A percentile compares a stretch with the other conserved stretches of the same genome.
These are phyloP conservation scores for Chloroceryle inda DNA, from an alignment of 2,797 vertebrate genomes.

Conservation along the genomic window DNA sequence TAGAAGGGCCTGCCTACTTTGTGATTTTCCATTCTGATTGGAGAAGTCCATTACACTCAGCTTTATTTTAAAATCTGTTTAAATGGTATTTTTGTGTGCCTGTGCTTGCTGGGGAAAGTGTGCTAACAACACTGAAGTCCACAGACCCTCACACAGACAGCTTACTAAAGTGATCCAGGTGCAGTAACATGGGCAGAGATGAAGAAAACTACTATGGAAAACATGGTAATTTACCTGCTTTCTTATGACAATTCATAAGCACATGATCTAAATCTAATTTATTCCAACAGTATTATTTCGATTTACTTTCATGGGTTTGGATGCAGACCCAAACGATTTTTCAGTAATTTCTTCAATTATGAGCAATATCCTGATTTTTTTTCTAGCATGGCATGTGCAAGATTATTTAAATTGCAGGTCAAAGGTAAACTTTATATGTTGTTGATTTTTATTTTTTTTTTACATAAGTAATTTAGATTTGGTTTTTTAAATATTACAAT, in stretches of 20 bases:
- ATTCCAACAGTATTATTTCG: background rate
- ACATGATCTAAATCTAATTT: background rate
- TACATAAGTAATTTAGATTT: background rate
- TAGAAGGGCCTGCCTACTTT: background rate
- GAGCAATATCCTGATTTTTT: background rate
- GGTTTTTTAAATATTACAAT: background rate
- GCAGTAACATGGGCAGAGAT: conserved; percentile 15
- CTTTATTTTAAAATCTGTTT: conserved; percentile 61
- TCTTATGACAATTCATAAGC: background rate
- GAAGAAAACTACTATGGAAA: conserved; percentile 72
- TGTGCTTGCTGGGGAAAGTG: background rate
- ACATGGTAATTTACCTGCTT: conserved; percentile 58
- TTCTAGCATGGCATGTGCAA: background rate
- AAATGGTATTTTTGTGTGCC: conserved; percentile 8
- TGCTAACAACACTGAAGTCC: background rate
- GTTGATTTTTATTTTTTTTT: background rate
- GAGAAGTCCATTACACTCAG: conserved; percentile 21
- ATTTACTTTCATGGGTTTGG: background rate
- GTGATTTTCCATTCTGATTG: background rate
- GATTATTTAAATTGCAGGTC: background rate
- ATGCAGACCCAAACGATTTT: background rate
- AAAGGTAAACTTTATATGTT: background rate
- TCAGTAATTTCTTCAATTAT: background rate
- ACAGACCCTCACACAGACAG: background rate
- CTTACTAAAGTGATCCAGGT: background rate